Percentiles rank a stretch among this genome's conserved stretches.
Evolutionary conservation across 2,797 vertebrate genomes (phyloP).

Genomic region (Tamandua tetradactyla): DNA sequence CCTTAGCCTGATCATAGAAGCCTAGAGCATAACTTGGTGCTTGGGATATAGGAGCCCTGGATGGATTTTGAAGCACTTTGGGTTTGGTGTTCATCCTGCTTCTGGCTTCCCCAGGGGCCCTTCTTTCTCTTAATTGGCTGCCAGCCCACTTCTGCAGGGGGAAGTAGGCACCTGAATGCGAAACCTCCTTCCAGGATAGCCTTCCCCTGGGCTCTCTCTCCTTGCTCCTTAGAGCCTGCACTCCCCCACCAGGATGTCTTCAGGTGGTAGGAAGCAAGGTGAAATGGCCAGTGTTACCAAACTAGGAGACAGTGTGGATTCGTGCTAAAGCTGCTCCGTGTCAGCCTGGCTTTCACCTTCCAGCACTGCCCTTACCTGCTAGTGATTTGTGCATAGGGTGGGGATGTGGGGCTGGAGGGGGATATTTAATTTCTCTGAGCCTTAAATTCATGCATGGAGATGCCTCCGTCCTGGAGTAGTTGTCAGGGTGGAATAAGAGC

Average conservation of each 20-base stretch:
- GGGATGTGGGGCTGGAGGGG: not conserved
- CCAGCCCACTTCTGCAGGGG: not conserved
- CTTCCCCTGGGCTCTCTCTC: not conserved
- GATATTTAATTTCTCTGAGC: not conserved
- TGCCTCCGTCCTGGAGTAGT: not conserved
- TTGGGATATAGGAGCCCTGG: not conserved
- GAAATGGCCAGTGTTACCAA: not conserved
- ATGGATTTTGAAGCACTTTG: not conserved
- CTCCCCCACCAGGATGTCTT: too few relatives aligned
- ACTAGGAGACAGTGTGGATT: not conserved
- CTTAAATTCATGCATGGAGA: not conserved
- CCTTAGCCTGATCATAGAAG: not conserved
- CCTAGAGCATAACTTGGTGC: not conserved
- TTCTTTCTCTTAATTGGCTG: not conserved
- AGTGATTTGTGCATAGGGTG: not conserved
- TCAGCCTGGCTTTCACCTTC: too few relatives aligned
- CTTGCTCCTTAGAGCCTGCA: not conserved
- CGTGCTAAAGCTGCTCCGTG: not conserved
- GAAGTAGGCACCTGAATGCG: not conserved
- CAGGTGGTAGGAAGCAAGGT: not conserved
- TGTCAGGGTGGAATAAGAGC: not conserved
- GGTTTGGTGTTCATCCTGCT: not conserved
- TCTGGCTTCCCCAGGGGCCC: not conserved
- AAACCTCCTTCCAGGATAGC: not conserved
- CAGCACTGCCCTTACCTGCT: not conserved